A percentile compares a stretch with the other conserved stretches of the same genome.
Conservation (phyloP, 2,888 invertebrate species). For the Campoplex nolae region DNA sequence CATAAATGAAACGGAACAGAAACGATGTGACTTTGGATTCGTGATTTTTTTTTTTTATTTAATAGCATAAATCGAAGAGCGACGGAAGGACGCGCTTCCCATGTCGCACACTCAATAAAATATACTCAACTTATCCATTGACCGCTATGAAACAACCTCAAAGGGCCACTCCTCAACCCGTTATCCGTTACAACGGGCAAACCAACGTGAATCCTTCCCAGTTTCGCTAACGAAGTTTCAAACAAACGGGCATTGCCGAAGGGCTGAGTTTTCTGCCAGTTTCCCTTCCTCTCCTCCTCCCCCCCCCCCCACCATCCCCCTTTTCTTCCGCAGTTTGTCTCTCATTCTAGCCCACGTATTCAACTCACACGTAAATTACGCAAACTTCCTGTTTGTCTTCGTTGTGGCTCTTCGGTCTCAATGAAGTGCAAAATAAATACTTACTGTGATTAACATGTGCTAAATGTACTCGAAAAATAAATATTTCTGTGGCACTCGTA, state of each 20-base stretch:
- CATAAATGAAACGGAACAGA: slow-evolving; percentile 27
- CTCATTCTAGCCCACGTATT: not conserved
- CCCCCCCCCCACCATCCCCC: slow-evolving; percentile 1
- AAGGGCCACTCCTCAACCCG: slow-evolving; percentile 4
- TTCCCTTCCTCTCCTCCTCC: slow-evolving; percentile 15
- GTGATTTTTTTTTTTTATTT: not conserved
- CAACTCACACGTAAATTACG: slow-evolving; percentile 25
- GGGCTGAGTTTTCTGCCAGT: slow-evolving; percentile 55
- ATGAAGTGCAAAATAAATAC: not conserved
- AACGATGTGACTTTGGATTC: slow-evolving; percentile 2
- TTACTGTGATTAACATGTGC: not conserved
- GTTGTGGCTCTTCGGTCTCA: not conserved
- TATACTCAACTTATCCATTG: not conserved
- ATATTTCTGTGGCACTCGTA: not conserved
- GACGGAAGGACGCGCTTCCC: not conserved
- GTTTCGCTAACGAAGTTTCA: slow-evolving; percentile 68
- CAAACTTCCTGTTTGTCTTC: slow-evolving; percentile 1
- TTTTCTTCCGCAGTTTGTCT: slow-evolving; percentile 9
- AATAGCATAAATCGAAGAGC: not conserved
- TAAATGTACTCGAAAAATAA: not conserved
- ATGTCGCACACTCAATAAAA: not conserved
- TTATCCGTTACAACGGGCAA: slow-evolving; percentile 19
- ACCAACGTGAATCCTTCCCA: slow-evolving; percentile 58
- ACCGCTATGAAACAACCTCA: slow-evolving; percentile 36
- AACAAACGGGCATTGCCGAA: slow-evolving; percentile 58